Evolutionary conservation across 2,797 vertebrate genomes (phyloP), one percentile per base, ranked within the genome.

Genomic region (Sebastes kiyomatsui): DNA sequence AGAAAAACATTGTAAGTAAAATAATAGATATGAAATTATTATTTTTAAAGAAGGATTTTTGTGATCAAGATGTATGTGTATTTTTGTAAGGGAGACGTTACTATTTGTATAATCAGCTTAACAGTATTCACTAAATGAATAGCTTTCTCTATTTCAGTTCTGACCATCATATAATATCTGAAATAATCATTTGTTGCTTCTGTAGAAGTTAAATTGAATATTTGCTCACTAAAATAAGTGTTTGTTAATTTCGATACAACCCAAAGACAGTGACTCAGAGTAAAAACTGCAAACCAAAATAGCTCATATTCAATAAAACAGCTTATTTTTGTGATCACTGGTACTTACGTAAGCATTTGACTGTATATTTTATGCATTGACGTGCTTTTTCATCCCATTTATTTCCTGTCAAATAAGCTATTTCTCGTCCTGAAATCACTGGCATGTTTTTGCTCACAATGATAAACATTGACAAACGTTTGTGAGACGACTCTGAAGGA

Each of bases 21-120:
- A 79, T 58, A 73, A 79, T 81, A 85, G 72, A 68, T 52, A 73
- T 77, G 5, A 78, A 79, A 87, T 79, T 56, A 67, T 70, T 80
- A 62, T 93, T 93, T 93, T 87, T 87, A 77, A 82, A 81, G 67
- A 88, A 79, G 82, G 84, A 88, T 70, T 76, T 81, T 83, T 84
- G 71, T 10, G 80, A 92, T 90, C 65, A 81, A 90, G 54, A 84
- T 69, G 46, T 83, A 7, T 72, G 83, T 88, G 81, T 94, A 90
- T 94, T 94, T 94, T 94, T 92, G 56, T 94, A 93, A 87, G 88
- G 83, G 86, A 93, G 92, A 87, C 18, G 38, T 92, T 90, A 86
- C 66, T 80, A 67, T 88, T 87, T 90, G 81, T 79, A 77, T 81
- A 65, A 81, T 90, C 87, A 73, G 66, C 72, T 80, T 64, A 80